Evolutionary conservation across 2,888 invertebrate genomes (phyloP).

Genomic region (Dynastes hyllus): DNA sequence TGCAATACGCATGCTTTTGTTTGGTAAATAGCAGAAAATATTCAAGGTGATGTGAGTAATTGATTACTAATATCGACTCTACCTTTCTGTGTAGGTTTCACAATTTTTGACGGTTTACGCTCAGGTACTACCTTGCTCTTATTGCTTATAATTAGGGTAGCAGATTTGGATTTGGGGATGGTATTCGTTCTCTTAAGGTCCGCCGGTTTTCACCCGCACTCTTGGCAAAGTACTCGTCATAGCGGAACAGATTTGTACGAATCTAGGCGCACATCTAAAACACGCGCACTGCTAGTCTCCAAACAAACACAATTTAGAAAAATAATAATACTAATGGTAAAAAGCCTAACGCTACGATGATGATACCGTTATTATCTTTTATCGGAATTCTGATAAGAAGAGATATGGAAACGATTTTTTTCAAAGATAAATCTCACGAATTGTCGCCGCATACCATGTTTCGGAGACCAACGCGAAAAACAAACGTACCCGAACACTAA

Average conservation of each 20-base stretch:
- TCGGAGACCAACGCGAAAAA: conserved; percentile 16
- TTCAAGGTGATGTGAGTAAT: neutral
- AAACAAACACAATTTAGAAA: conserved; percentile 21
- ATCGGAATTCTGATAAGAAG: conserved; percentile 26
- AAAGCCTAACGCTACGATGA: conserved; percentile 1
- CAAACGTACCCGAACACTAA: conserved; percentile 31
- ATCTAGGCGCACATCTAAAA: conserved; percentile 26
- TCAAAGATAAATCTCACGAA: conserved; percentile 12
- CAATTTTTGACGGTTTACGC: conserved; percentile 55
- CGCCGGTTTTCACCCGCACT: conserved; percentile 67
- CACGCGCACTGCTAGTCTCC: conserved; percentile 22
- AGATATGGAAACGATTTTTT: neutral
- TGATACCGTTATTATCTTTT: conserved; percentile 16
- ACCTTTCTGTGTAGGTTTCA: conserved; percentile 44
- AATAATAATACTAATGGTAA: neutral
- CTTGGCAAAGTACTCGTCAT: conserved; percentile 62
- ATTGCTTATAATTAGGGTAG: conserved; percentile 63
- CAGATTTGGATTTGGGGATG: conserved; percentile 59
- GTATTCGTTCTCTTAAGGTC: conserved; percentile 55
- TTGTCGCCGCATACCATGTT: conserved; percentile 38
- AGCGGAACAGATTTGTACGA: conserved; percentile 4
- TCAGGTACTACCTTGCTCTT: conserved; percentile 70
- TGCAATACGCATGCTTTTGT: neutral
- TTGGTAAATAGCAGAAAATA: neutral
- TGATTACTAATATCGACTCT: neutral